Base-by-base conservation (phyloP, 2,888 invertebrate genomes). In the Pecten maximus region DNA sequence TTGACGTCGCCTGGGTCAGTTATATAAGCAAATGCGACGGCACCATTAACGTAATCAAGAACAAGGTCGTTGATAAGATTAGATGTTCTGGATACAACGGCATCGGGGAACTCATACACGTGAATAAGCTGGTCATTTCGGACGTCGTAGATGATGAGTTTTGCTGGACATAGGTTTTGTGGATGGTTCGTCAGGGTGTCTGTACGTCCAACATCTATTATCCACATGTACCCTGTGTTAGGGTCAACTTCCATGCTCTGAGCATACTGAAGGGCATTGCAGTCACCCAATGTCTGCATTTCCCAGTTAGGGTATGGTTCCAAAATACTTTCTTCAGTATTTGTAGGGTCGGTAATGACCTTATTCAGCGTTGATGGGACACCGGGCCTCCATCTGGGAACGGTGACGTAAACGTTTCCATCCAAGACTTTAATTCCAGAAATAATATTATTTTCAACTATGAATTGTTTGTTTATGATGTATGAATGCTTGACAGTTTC, bases 161-260 rank as follows among this genome's bases (percentile, higher is more conserved):
- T 96, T 3, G 96, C 94, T 12, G 94, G 94, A 87, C 95, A 96
- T 19, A 91, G 48, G 60, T 93, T 93, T 87, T 89, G 60, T 0
- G 91, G 87, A 15, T 88, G 88, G 2, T 87, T 40, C 16, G 54
- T 40, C 16, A 92, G 86, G 19, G 90, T 92, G 40, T 92, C 48
- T 8, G 87, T n/a, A 4, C 90, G 88, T 12, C 95, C 95, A 12
- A 92, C 93, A 90, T 96, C 96, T 74, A 95, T 94, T 16, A 95
- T 94, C 93, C 94, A 96, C 95, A 96, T 94, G 44, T 91, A 92
- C 8, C 95, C 95, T 8, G 93, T 93, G 90, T 94, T 94, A 39
- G 95, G 95, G 90, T 95, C 96, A 16, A 96, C 92, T 90, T 95
- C 95, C 93, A 96, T 95, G 88, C 94, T 94, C 91, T 95, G 95